phyloP scores from a whole-genome alignment of 2,797 vertebrate species.

The Coregonus sp. region DNA sequence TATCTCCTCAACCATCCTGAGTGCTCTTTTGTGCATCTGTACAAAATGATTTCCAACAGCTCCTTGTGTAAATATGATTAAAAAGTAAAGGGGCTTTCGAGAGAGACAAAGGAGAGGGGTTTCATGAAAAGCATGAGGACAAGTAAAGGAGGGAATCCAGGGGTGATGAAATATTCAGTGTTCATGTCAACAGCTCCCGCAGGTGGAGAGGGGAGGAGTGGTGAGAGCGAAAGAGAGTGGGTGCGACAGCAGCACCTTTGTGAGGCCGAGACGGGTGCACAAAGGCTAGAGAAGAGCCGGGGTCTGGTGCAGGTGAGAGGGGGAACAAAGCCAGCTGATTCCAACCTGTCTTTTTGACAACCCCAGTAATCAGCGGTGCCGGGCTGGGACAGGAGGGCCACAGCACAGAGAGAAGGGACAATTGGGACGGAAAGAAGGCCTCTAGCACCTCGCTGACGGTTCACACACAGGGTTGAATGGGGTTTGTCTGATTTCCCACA shows the following conservation, averaged over 20 bases:
- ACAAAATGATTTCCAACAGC: constrained; percentile 43
- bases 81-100: constrained; percentile 57
- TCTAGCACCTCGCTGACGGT: constrained; percentile 9
- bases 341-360: constrained; percentile 45
- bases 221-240: not conserved
- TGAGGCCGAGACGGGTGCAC: constrained; percentile 29
- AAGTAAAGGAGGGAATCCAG: constrained; percentile 43
- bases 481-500: constrained; percentile 16
- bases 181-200: constrained; percentile 65
- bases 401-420: constrained; percentile 19
- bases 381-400: constrained; percentile 18
- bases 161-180: constrained; percentile 72
- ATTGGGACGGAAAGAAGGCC: constrained; percentile 9
- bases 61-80: constrained; percentile 59
- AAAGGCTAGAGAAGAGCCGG: constrained; percentile 37
- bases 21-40: constrained; percentile 32
- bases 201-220: constrained; percentile 37
- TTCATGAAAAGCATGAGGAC: constrained; percentile 56
- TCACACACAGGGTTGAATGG: constrained; percentile 20
- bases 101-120: constrained; percentile 53
- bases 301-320: constrained; percentile 37
- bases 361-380: constrained; percentile 40
- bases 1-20: constrained; percentile 31
- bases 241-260: not conserved
- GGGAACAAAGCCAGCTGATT: constrained; percentile 54